Base-by-base conservation (phyloP, 2,113 vertebrate genomes). In the Puntigrus tetrazona region DNA sequence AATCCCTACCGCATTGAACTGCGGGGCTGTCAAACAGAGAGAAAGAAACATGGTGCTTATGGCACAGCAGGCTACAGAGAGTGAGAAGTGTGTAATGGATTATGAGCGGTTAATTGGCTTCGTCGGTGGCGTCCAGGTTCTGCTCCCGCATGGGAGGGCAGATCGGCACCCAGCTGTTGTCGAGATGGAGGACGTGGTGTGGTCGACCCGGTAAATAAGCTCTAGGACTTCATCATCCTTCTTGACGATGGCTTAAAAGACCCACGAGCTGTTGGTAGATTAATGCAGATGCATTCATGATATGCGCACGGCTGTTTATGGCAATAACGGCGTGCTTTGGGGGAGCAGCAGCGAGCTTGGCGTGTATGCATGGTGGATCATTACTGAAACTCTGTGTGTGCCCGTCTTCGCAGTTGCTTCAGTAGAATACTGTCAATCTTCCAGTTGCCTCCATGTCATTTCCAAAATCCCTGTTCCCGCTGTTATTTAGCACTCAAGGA, bases 231-330 rank as follows among this genome's bases (percentile, higher is more conserved):
- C 11, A 50, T 88, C 84, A 89, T 86, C 87, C 83, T 78, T 88
- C 88, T 80, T 27, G 2, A 69, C n/a, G 34, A 63, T 27, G 65
- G 2, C 67, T 50, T 43, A 52, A 25, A 77, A 14, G 27, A 61
- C 45, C 34, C 10, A 20, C n/a, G n/a, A 70, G 72, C 70, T 41
- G 38, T n/a, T 55, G 5, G 74, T 20, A 79, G 77, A 92, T 92
- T 87, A 90, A 92, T 88, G 88, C 89, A 92, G 91, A 93, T 87
- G 77, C 89, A 91, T 92, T 92, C 90, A 91, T 91, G 89, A 92
- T 89, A 89, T 81, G 87, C 86, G 43, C 73, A 18, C 4, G 1
- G 45, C 77, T 73, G 87, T 91, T 90, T 90, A 82, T 76, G 25
- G 72, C 79, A 88, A 91, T 91, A 89, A 90, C 2, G 29, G 25